phyloP scores from a whole-genome alignment of 1,140 invertebrate species.

The Ridgeia piscesae region DNA sequence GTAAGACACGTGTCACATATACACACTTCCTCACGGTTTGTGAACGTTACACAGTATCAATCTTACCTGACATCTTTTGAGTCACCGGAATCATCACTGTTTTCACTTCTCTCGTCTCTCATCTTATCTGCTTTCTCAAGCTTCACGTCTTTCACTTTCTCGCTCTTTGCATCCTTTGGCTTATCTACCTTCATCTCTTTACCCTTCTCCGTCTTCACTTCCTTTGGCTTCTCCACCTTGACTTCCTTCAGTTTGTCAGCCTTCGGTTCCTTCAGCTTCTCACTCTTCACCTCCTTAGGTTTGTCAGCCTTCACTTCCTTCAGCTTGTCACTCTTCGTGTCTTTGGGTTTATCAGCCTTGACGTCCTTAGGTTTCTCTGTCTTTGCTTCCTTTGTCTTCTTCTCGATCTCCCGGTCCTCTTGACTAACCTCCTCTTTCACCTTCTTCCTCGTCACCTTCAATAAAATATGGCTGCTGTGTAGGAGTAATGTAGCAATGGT shows the following conservation, averaged over 20 bases:
- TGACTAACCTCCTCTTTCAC: not conserved
- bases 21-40: not conserved
- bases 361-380: conserved; percentile 9
- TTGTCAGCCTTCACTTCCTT: not conserved
- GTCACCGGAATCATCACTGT: not conserved
- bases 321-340: conserved; percentile 23
- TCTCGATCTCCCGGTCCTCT: conserved; percentile 8
- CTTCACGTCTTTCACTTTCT: not conserved
- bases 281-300: not conserved
- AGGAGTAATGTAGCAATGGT: no score
- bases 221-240: not conserved
- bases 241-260: not conserved
- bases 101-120: conserved; percentile 7
- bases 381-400: conserved; percentile 9
- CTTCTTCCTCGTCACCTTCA: conserved; percentile 26
- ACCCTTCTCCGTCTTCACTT: not conserved
- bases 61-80: not conserved
- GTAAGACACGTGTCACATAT: not conserved
- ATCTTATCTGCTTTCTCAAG: not conserved
- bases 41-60: not conserved
- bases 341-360: conserved; percentile 14
- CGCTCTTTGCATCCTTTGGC: not conserved
- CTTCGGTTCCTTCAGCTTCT: not conserved
- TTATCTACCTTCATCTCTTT: not conserved
- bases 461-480: no score